phyloP scores from a whole-genome alignment of 2,797 vertebrate species.

The Eulemur rubriventer region DNA sequence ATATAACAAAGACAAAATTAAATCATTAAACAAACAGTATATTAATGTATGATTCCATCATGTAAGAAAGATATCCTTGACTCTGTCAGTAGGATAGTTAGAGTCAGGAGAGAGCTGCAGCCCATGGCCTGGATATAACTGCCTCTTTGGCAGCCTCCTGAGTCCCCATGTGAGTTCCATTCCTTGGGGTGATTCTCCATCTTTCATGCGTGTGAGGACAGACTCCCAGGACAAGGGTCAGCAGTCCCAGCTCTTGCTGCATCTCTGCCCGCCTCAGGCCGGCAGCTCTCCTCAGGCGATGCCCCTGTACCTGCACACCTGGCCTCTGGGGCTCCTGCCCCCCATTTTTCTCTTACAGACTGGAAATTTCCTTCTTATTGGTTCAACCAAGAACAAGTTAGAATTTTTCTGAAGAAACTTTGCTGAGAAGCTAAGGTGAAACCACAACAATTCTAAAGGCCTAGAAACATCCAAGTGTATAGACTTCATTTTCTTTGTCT shows the following conservation, averaged over 20 bases:
- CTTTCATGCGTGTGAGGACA: background rate
- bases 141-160: background rate
- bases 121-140: rapidly evolving
- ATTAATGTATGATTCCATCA: background rate
- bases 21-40: background rate
- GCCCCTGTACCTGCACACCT: background rate
- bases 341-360: background rate
- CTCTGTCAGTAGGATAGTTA: background rate
- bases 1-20: background rate
- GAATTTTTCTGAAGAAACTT: constrained; percentile 38
- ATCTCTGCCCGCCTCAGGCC: background rate
- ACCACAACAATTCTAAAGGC: background rate
- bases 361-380: background rate
- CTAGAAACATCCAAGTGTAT: background rate
- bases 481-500: background rate
- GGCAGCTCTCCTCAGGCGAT: background rate
- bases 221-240: background rate
- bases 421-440: background rate
- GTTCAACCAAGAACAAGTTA: background rate
- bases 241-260: background rate
- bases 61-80: background rate
- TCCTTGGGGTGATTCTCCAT: background rate
- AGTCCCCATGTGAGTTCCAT: rapidly evolving
- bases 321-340: background rate
- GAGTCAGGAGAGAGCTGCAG: background rate